Conservation (phyloP, 1,140 invertebrate species). For the Brachystomella parvula region DNA sequence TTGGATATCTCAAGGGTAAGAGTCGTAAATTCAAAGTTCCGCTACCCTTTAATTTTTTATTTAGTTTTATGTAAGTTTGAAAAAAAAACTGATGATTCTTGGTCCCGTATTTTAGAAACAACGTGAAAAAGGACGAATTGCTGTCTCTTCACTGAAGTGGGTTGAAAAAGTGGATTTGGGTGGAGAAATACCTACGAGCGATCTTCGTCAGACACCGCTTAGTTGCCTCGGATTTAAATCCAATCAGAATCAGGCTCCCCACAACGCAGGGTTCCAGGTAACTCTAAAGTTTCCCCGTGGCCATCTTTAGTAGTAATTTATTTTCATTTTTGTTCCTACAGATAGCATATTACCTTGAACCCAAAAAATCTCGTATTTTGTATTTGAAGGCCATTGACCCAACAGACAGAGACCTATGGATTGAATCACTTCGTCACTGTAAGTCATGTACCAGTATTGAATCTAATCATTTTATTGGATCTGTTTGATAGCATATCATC, state of each 20-base stretch:
- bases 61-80: neutral
- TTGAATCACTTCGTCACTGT: conserved; percentile 65
- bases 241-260: conserved; percentile 38
- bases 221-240: conserved; percentile 41
- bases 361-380: conserved; percentile 59
- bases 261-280: conserved; percentile 44
- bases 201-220: conserved; percentile 39
- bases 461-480: neutral
- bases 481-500: neutral
- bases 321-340: conserved; percentile 18
- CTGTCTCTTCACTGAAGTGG: conserved; percentile 60
- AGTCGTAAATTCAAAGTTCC: neutral
- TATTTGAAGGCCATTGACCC: conserved; percentile 65
- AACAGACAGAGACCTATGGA: conserved; percentile 66
- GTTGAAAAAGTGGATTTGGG: conserved; percentile 61
- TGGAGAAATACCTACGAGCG: conserved; percentile 25
- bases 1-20: neutral
- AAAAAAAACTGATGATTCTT: neutral
- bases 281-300: neutral
- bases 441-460: conserved; percentile 38
- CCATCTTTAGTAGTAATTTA: conserved; percentile 3
- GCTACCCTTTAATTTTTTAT: neutral
- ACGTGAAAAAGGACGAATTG: conserved; percentile 64
- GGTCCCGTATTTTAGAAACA: conserved; percentile 32
- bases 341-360: conserved; percentile 63